Percentiles rank a stretch among this genome's conserved stretches.
Conservation (phyloP, 2,797 vertebrate genomes). For the Halcyon chelicuti region DNA sequence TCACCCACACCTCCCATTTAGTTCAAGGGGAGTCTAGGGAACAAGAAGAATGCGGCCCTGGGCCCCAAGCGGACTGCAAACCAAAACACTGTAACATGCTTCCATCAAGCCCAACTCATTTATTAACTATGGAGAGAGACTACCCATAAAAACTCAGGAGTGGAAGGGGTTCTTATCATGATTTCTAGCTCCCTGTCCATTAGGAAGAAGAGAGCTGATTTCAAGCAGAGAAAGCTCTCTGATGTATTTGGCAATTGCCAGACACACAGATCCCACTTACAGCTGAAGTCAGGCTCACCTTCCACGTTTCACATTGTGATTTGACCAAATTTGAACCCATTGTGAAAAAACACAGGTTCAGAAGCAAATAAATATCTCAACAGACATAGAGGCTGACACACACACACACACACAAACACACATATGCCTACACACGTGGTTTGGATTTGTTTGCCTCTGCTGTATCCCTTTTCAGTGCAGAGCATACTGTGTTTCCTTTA, state of each 20-base stretch:
- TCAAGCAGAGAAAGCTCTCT: background rate
- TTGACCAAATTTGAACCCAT: conserved; percentile 30
- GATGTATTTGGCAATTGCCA: background rate
- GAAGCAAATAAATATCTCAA: conserved; percentile 50
- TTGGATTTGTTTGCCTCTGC: conserved; percentile 46
- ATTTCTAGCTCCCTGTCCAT: conserved; percentile 36
- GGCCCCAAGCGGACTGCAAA: conserved; percentile 25
- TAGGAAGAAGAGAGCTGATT: conserved; percentile 19
- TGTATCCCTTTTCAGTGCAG: conserved; percentile 12
- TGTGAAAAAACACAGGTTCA: background rate
- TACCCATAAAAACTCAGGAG: background rate
- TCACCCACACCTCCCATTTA: conserved; percentile 66
- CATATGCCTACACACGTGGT: background rate
- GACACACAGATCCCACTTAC: background rate
- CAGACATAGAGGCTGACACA: background rate
- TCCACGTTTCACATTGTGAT: background rate
- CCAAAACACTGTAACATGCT: background rate
- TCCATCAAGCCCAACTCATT: conserved; percentile 55
- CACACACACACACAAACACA: background rate
- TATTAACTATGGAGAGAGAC: conserved; percentile 47
- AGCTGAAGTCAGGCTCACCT: conserved; percentile 15
- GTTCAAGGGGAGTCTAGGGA: conserved; percentile 47
- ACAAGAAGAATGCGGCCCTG: background rate
- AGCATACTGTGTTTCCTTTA: background rate
- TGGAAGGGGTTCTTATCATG: conserved; percentile 5